These are phyloP conservation scores for Zaprionus gabonicus DNA, from an alignment of 1,140 invertebrate genomes.

Conservation along the genomic window DNA sequence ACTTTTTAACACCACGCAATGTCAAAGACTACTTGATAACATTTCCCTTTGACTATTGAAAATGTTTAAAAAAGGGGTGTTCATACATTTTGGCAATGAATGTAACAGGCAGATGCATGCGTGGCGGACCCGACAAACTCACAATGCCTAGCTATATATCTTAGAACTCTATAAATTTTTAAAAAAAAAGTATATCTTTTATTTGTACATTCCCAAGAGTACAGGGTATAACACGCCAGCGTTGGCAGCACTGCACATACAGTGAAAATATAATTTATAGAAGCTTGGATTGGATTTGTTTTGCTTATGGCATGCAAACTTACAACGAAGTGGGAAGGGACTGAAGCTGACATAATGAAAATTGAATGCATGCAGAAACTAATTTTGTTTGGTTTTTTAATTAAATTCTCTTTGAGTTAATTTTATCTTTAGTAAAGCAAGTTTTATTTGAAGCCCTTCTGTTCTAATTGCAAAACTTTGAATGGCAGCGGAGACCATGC, in stretches of 20 bases:
- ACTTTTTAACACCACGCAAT: not conserved
- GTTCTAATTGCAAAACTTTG: constrained; percentile 23
- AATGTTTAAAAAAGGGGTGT: too few relatives aligned
- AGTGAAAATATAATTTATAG: not conserved
- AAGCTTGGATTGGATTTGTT: not conserved
- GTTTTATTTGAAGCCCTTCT: not conserved
- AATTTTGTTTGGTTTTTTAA: not conserved
- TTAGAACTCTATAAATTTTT: too few relatives aligned
- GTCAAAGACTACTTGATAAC: too few relatives aligned
- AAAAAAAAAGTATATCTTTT: not conserved
- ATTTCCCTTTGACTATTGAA: too few relatives aligned
- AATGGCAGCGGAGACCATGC: not conserved
- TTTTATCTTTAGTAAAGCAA: not conserved
- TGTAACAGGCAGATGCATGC: too few relatives aligned
- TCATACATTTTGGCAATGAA: too few relatives aligned
- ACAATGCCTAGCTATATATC: too few relatives aligned
- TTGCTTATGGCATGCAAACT: not conserved
- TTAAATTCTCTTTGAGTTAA: not conserved
- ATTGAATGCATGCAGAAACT: not conserved
- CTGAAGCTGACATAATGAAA: not conserved
- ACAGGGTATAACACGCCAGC: not conserved
- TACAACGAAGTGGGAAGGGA: not conserved
- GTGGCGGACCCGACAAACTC: too few relatives aligned
- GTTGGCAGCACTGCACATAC: not conserved
- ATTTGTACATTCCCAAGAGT: not conserved